phyloP scores from a whole-genome alignment of 2,888 invertebrate genomes.

The Latrodectus hesperus region DNA sequence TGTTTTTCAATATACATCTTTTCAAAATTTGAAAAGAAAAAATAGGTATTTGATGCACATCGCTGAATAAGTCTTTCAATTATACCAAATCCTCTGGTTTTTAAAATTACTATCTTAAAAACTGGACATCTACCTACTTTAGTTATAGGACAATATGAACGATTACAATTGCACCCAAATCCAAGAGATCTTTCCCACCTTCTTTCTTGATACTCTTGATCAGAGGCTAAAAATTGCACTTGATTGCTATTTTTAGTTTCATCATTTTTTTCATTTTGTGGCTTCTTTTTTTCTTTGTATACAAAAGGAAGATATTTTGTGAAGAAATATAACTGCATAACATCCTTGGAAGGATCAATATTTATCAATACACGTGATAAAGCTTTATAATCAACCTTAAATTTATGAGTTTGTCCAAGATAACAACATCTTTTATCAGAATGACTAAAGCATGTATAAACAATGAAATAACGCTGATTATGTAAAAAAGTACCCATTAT shows the following conservation, averaged over 20 bases:
- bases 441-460: conserved; percentile 46
- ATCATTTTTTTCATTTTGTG: conserved; percentile 1
- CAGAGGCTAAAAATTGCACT: conserved; percentile 24
- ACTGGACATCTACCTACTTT: conserved; percentile 43
- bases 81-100: conserved; percentile 34
- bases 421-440: conserved; percentile 5
- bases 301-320: conserved; percentile 33
- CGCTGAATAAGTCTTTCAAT: conserved; percentile 60
- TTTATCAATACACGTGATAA: conserved; percentile 35
- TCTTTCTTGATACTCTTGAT: conserved; percentile 58
- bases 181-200: conserved; percentile 52
- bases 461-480: conserved; percentile 19
- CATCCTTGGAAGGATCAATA: conserved; percentile 20
- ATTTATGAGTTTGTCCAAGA: conserved; percentile 24
- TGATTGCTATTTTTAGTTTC: conserved; percentile 9
- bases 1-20: background rate
- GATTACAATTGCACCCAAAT: conserved; percentile 51
- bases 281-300: conserved; percentile 28
- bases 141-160: conserved; percentile 7
- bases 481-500: conserved; percentile 61
- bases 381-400: conserved; percentile 40
- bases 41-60: conserved; percentile 28
- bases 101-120: conserved; percentile 46
- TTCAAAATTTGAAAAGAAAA: conserved; percentile 36
- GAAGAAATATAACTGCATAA: conserved; percentile 40